Evolutionary conservation across 2,113 vertebrate genomes (phyloP).

Genomic region (Danionella cerebrum): DNA sequence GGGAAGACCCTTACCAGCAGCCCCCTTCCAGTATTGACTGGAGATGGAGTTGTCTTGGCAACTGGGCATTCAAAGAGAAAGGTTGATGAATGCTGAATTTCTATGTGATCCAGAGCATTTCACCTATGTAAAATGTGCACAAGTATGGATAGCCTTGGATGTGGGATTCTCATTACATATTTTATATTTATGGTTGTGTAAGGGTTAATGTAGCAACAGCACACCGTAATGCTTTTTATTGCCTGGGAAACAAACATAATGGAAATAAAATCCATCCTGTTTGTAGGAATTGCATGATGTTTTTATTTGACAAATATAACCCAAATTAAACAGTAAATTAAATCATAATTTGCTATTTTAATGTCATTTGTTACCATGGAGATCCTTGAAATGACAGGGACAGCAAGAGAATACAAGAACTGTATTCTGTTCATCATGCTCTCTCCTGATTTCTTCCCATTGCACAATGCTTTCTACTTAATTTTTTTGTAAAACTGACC

Average conservation of each 20-base stretch:
- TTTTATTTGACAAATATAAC: no score
- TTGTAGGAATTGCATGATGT: no score
- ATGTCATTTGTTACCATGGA: constrained; percentile 24
- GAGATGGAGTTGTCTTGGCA: constrained; percentile 55
- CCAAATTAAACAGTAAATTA: no score
- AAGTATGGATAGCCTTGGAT: background rate
- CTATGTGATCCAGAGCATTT: constrained; percentile 8
- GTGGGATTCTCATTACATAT: no score
- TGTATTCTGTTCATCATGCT: constrained; percentile 2
- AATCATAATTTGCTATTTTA: constrained; percentile 12
- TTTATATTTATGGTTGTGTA: no score
- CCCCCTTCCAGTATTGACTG: constrained; percentile 43
- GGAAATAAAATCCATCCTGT: no score
- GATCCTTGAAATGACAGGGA: constrained; percentile 3
- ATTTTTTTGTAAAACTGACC: no score
- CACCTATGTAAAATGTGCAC: constrained; percentile 5
- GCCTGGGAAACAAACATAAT: no score
- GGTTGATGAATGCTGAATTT: constrained; percentile 34
- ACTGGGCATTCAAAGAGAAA: constrained; percentile 55
- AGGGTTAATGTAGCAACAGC: no score
- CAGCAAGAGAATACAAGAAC: constrained; percentile 8
- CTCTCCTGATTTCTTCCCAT: background rate
- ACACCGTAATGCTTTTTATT: no score
- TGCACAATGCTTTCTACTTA: no score
- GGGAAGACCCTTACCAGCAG: constrained; percentile 39